Evolutionary conservation across 2,888 invertebrate species (phyloP).

Genomic region (Ophion ellenae): DNA sequence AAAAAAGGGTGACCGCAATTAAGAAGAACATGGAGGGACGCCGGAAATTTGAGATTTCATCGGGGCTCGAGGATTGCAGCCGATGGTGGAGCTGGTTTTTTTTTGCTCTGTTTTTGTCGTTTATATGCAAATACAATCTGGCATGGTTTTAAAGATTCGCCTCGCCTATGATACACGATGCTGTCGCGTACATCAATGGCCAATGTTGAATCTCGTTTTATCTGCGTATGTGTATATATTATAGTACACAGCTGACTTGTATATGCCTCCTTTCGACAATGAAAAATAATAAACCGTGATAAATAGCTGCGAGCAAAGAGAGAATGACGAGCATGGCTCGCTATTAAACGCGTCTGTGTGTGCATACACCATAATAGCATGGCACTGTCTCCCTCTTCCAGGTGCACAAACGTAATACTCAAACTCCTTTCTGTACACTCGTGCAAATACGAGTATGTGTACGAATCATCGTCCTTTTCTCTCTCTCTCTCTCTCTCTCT

Average conservation of each 20-base stretch:
- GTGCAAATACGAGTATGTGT: conserved; percentile 54
- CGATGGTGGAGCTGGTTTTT: conserved; percentile 28
- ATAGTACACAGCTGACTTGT: conserved; percentile 70
- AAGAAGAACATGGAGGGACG: conserved; percentile 64
- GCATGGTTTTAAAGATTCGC: conserved; percentile 81
- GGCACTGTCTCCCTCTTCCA: conserved; percentile 49
- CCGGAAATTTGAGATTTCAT: conserved; percentile 78
- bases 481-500: conserved; percentile 15
- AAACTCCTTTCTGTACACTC: conserved; percentile 29
- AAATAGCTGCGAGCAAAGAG: conserved; percentile 81
- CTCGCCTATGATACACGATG: conserved; percentile 64
- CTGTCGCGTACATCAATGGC: conserved; percentile 14
- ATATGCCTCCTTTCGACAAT: conserved; percentile 76
- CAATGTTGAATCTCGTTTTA: conserved; percentile 72
- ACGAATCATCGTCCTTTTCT: background rate
- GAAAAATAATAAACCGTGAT: conserved; percentile 84
- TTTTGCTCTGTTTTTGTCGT: conserved; percentile 23
- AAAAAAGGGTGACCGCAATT: conserved; percentile 72
- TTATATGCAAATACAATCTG: conserved; percentile 83
- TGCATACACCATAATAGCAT: conserved; percentile 33
- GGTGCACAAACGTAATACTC: conserved; percentile 53
- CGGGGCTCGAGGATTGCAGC: conserved; percentile 14
- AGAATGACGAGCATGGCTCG: conserved; percentile 47
- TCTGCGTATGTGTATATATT: conserved; percentile 43
- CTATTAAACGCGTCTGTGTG: conserved; percentile 11